These are phyloP conservation scores for Crossaster papposus DNA, from an alignment of 53 echinoderm and acorn worm genomes.

Conservation along the genomic window DNA sequence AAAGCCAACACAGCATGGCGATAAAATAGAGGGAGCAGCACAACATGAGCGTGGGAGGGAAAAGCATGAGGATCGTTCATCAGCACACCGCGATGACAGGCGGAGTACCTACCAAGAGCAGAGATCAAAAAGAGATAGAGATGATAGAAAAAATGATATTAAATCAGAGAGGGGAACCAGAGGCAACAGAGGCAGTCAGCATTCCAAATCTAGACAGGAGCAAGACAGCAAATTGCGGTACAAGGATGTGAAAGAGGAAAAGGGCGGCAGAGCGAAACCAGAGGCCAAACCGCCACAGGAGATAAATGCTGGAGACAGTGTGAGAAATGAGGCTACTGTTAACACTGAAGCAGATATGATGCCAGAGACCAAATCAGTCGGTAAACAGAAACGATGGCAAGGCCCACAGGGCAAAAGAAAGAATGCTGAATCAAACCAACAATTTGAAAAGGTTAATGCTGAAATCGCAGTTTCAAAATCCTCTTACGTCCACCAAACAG, in stretches of 20 bases:
- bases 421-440: not conserved
- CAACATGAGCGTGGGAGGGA: not conserved
- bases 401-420: conserved; percentile 49
- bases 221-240: not conserved
- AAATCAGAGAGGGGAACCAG: not conserved
- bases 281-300: conserved; percentile 2
- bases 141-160: conserved; percentile 15
- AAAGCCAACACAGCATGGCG: not conserved
- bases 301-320: not conserved
- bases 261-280: not conserved
- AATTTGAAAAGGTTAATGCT: not conserved
- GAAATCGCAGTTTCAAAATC: not conserved
- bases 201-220: not conserved
- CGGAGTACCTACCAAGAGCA: not conserved
- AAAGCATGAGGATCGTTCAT: not conserved
- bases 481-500: not conserved
- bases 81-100: conserved; percentile 21
- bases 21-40: not conserved
- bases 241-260: not conserved
- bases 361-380: conserved; percentile 14
- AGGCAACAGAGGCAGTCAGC: not conserved
- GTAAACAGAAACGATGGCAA: conserved; percentile 34
- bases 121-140: conserved; percentile 18
- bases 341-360: not conserved
- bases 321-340: not conserved